Base-by-base conservation (phyloP, 2,888 invertebrate genomes). In the Sipha maydis region DNA sequence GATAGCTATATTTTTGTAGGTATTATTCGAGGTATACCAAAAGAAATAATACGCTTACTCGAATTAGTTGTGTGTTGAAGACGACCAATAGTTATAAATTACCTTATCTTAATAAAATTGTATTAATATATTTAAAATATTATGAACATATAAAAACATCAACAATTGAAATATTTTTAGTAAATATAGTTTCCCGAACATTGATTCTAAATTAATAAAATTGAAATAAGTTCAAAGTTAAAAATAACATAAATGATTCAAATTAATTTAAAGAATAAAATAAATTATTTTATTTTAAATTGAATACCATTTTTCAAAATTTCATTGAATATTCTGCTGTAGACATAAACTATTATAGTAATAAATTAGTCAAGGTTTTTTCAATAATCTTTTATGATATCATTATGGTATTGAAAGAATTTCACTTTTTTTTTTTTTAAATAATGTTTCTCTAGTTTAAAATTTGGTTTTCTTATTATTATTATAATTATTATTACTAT, bases 291-390 rank as follows among this genome's bases (percentile, higher is more conserved):
- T 82, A 14, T 11, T 28, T 67, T 82, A 17, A 69, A 82, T 80
- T 17, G 38, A 38, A 28, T 21, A 19, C 0, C n/a, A 41, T 82
- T 69, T 41, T 69, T 82, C 41, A 71, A 19, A 67, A 67, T 28
- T 38, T 1, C n/a, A 17, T 17, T 67, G n/a, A 67, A 38, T 80
- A 38, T 80, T 80, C 38, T 67, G 67, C n/a, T n/a, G 38, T 7
- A 8, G 80, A 80, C 67, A 67, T 2, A 38, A 48, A 41, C 41
- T n/a, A 82, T 69, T 82, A 82, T 19, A 41, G 19, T 82, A 82
- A 82, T 28, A 69, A 28, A 69, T 21, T 41, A 69, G 28, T n/a
- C 7, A n/a, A 8, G 17, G 38, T 82, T 82, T 82, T 41, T 28
- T 9, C 41, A 82, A 41, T 41, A 38, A 67, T 9, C 38, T 11